phyloP scores from a whole-genome alignment of 1,140 invertebrate species.

The Drosophila lini region DNA sequence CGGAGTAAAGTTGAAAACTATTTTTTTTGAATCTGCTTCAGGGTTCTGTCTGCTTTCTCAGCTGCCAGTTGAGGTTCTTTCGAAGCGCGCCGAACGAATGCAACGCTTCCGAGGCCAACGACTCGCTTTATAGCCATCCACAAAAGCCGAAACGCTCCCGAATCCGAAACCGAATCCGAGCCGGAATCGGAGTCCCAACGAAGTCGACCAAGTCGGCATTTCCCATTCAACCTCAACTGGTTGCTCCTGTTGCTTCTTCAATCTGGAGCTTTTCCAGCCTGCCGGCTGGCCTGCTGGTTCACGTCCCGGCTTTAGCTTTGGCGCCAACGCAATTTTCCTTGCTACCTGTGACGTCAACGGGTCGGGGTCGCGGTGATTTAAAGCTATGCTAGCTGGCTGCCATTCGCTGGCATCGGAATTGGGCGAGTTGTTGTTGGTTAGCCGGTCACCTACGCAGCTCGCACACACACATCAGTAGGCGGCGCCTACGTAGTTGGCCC shows the following conservation, averaged over 20 bases:
- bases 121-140: constrained; percentile 69
- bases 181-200: constrained; percentile 1
- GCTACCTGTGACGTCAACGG: constrained; percentile 59
- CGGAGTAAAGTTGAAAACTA: constrained; percentile 14
- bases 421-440: constrained; percentile 35
- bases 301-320: constrained; percentile 31
- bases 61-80: constrained; percentile 52
- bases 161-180: constrained; percentile 8
- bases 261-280: constrained; percentile 44
- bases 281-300: constrained; percentile 40
- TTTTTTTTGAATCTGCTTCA: constrained; percentile 41
- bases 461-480: constrained; percentile 57
- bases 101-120: constrained; percentile 38
- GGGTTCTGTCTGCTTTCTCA: constrained; percentile 8
- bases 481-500: constrained; percentile 58
- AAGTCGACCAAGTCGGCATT: constrained; percentile 13
- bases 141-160: constrained; percentile 47
- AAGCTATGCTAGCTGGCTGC: constrained; percentile 64
- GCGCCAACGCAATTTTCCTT: constrained; percentile 53
- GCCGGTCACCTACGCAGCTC: constrained; percentile 60
- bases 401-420: constrained; percentile 68
- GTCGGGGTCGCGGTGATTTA: constrained; percentile 61
- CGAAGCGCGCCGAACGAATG: constrained; percentile 77
- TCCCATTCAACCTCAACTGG: constrained; percentile 67
- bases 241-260: constrained; percentile 75